Conservation (phyloP, 1,140 invertebrate species). For the Spodoptera litura region DNA sequence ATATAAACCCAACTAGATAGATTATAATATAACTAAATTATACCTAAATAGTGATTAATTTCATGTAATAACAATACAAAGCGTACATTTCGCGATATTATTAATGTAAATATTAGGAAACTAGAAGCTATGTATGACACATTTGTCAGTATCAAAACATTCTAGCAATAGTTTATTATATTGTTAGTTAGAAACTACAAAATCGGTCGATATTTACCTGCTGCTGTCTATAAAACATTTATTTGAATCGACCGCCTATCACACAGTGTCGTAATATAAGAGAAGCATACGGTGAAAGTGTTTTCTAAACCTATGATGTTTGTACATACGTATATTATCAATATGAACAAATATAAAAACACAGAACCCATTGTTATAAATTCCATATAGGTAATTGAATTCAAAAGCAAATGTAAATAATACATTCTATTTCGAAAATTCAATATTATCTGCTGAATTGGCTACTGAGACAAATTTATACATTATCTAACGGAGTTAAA, state of each 20-base stretch:
- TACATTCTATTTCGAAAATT: no score
- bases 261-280: slow-evolving; percentile 2
- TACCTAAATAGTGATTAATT: background rate
- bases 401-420: no score
- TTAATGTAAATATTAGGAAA: slow-evolving; percentile 6
- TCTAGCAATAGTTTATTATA: slow-evolving; percentile 17
- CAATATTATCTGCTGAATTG: no score
- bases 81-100: background rate
- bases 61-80: background rate
- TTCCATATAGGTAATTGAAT: no score
- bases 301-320: no score
- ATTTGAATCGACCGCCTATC: background rate
- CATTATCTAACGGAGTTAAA: no score
- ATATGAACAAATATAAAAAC: no score
- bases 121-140: background rate
- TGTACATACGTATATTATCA: no score
- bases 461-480: no score
- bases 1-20: no score
- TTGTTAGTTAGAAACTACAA: slow-evolving; percentile 24
- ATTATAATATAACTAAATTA: background rate
- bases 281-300: no score
- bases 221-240: slow-evolving; percentile 31
- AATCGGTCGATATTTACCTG: slow-evolving; percentile 17
- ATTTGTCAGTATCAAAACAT: slow-evolving; percentile 30
- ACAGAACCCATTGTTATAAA: no score